Evolutionary conservation across 2,113 vertebrate genomes (phyloP).

Genomic region (Marcusenius ussheri): DNA sequence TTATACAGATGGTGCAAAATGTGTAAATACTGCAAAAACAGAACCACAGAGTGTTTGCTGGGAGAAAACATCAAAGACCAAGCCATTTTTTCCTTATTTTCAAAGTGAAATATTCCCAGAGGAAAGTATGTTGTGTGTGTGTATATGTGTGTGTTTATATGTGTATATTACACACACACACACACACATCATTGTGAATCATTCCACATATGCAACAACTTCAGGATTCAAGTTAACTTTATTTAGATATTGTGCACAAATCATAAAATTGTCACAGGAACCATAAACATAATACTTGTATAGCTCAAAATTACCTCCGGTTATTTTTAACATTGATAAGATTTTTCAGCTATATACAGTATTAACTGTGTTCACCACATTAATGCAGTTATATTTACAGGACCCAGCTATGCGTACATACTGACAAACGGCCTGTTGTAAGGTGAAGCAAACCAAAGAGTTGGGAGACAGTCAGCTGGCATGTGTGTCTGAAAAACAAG

Average conservation of each 20-base stretch:
- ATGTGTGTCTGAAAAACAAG: background rate
- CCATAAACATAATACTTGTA: background rate
- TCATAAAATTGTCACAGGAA: background rate
- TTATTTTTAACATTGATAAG: background rate
- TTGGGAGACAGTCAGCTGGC: background rate
- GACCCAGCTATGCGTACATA: background rate
- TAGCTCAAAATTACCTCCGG: background rate
- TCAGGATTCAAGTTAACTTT: background rate
- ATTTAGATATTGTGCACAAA: background rate
- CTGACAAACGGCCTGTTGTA: background rate
- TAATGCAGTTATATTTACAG: background rate
- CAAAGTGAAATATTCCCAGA: conserved; percentile 7
- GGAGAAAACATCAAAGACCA: conserved; percentile 20
- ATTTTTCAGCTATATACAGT: background rate
- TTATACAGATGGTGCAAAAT: conserved; percentile 63
- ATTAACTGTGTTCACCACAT: background rate
- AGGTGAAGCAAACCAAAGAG: background rate
- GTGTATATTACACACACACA: background rate
- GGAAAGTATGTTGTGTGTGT: background rate
- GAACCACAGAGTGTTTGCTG: background rate
- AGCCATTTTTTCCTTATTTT: background rate
- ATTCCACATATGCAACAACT: background rate
- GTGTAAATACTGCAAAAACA: conserved; percentile 45
- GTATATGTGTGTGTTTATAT: background rate
- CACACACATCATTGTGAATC: background rate